These are phyloP conservation scores for Bombus breviceps DNA, from an alignment of 1,140 invertebrate species.

Conservation along the genomic window DNA sequence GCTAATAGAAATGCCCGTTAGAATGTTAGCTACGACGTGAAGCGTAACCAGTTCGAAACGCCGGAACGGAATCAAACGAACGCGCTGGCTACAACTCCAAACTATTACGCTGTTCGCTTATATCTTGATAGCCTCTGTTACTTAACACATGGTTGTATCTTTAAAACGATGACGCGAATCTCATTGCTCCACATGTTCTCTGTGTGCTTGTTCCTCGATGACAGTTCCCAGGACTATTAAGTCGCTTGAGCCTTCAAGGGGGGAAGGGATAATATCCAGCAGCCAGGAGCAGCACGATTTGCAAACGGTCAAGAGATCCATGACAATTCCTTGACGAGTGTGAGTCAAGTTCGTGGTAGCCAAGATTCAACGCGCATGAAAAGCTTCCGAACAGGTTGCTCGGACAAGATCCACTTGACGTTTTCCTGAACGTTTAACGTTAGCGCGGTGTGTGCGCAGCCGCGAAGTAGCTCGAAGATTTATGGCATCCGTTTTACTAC, in stretches of 20 bases:
- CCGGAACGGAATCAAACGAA: conserved; percentile 28
- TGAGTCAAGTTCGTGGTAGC: conserved; percentile 22
- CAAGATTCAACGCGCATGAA: conserved; percentile 22
- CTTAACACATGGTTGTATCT: background rate
- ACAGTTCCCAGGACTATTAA: conserved; percentile 59
- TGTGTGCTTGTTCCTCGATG: conserved; percentile 54
- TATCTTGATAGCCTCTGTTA: conserved; percentile 10
- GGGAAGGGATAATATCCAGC: background rate
- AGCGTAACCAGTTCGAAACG: conserved; percentile 31
- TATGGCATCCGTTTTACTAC: conserved; percentile 60
- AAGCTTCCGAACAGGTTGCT: conserved; percentile 50
- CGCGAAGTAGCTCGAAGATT: conserved; percentile 62
- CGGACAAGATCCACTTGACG: conserved; percentile 45
- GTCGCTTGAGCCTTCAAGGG: background rate
- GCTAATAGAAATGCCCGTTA: conserved; percentile 51
- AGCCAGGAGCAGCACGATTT: background rate
- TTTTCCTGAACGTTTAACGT: conserved; percentile 41
- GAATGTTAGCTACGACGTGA: conserved; percentile 44
- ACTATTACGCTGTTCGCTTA: conserved; percentile 5
- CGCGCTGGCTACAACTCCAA: background rate
- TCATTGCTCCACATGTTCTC: conserved; percentile 69
- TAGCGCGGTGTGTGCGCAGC: background rate
- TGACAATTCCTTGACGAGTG: conserved; percentile 40
- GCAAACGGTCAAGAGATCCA: conserved; percentile 43
- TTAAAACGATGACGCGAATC: conserved; percentile 39